Percentiles rank a stretch among this genome's conserved stretches.
Evolutionary conservation across 1,140 invertebrate species (phyloP).

Genomic region (Himalopsyche phryganea): DNA sequence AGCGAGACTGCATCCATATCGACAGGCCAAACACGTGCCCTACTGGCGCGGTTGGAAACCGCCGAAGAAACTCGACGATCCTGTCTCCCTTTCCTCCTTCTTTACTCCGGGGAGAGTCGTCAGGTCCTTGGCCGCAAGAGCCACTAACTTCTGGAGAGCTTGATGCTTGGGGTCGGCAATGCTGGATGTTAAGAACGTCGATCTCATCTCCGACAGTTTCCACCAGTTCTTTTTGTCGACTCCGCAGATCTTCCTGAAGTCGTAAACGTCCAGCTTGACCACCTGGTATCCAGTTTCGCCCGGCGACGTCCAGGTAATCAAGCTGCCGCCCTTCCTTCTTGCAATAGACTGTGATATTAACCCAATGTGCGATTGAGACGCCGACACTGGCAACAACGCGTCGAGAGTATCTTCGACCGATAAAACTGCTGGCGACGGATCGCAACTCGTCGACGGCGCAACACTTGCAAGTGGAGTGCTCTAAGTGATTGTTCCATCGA

Average conservation of each 20-base stretch:
- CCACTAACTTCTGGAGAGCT: too few relatives aligned
- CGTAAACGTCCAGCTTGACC: slow-evolving; percentile 21
- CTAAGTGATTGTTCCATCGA: too few relatives aligned
- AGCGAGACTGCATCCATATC: background rate
- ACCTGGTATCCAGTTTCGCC: slow-evolving; percentile 20
- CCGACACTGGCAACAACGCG: background rate
- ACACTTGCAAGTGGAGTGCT: too few relatives aligned
- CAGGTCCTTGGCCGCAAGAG: background rate
- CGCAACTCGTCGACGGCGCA: too few relatives aligned
- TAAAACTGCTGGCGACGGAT: too few relatives aligned
- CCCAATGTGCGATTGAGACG: slow-evolving; percentile 1
- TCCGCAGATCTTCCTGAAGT: slow-evolving; percentile 16
- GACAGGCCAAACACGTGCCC: too few relatives aligned
- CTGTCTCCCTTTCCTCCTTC: slow-evolving; percentile 6
- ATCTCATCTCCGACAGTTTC: slow-evolving; percentile 14
- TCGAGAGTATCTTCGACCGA: too few relatives aligned
- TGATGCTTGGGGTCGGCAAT: background rate
- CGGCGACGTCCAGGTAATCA: background rate
- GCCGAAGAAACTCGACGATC: background rate
- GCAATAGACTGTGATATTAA: slow-evolving; percentile 23
- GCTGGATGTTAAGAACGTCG: slow-evolving; percentile 14
- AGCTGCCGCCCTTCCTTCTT: slow-evolving; percentile 15
- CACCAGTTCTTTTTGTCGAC: slow-evolving; percentile 19
- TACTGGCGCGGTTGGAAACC: background rate
- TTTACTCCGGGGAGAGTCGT: background rate